Evolutionary conservation across 92 coral and sea anemone species (phyloP).

Genomic region (Epizoanthus scotinus): DNA sequence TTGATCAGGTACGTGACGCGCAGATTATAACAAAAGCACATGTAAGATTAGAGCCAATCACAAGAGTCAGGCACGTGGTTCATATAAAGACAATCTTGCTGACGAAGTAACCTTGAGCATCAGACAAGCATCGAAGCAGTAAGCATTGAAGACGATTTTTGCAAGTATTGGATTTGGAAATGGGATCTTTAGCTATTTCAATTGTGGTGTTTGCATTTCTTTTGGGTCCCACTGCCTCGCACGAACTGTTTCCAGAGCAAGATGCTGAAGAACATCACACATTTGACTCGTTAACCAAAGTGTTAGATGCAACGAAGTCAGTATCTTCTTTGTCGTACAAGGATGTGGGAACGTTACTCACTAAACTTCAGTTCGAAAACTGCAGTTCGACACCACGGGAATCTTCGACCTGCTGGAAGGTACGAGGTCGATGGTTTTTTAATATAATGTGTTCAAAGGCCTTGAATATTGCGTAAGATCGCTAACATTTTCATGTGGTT

Average conservation of each 20-base stretch:
- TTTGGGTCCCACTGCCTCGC: neutral
- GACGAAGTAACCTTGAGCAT: neutral
- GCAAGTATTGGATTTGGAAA: neutral
- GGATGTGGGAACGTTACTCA: slow-evolving; percentile 20
- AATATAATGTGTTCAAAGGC: too few relatives aligned
- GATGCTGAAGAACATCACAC: slow-evolving; percentile 4
- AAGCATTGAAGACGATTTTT: neutral
- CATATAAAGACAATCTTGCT: slow-evolving; percentile 1
- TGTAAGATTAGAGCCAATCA: slow-evolving; percentile 1
- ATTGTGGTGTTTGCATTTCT: neutral
- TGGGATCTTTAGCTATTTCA: neutral
- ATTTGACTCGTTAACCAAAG: slow-evolving; percentile 23
- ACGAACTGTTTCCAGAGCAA: slow-evolving; percentile 6
- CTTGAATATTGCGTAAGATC: too few relatives aligned
- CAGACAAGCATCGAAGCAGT: slow-evolving; percentile 3
- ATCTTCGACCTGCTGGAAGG: slow-evolving; percentile 25
- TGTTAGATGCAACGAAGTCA: neutral
- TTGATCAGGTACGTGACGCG: too few relatives aligned
- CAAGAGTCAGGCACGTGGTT: too few relatives aligned
- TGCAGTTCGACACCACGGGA: neutral
- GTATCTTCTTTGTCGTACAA: slow-evolving; percentile 12
- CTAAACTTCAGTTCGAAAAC: slow-evolving; percentile 27
- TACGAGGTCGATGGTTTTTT: neutral
- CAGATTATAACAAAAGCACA: slow-evolving; percentile 17
- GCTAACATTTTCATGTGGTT: too few relatives aligned